Evolutionary conservation across 2,113 vertebrate genomes (phyloP).

Genomic region (Clarias magur): DNA sequence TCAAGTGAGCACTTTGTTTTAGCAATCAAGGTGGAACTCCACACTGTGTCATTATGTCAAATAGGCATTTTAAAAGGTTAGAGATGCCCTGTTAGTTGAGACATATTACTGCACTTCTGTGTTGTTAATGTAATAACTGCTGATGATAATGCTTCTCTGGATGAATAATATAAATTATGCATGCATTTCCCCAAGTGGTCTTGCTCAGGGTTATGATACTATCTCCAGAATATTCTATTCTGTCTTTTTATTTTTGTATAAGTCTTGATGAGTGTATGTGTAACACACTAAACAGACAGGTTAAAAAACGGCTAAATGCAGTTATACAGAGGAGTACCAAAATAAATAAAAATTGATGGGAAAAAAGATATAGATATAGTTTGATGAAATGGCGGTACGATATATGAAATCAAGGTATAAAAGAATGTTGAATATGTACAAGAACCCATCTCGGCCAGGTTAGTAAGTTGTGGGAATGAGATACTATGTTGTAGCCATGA

Average conservation of each 20-base stretch:
- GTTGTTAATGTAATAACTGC: not conserved
- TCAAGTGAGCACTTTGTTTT: not conserved
- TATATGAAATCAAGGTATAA: not conserved
- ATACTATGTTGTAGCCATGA: too few species aligned
- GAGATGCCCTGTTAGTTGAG: not conserved
- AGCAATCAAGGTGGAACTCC: not conserved
- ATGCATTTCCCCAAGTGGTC: not conserved
- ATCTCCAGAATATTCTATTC: not conserved
- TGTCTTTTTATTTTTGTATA: not conserved
- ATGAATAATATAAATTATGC: not conserved
- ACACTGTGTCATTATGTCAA: not conserved
- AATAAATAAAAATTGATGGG: not conserved
- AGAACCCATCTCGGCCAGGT: too few species aligned
- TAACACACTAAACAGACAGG: not conserved
- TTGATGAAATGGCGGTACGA: not conserved
- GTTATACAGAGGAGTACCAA: not conserved
- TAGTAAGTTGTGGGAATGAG: too few species aligned
- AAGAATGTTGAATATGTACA: not conserved
- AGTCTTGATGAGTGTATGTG: not conserved
- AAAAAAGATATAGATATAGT: not conserved
- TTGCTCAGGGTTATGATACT: not conserved
- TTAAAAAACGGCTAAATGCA: not conserved
- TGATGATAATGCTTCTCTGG: not conserved
- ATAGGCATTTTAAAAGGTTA: not conserved
- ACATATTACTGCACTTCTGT: not conserved